Conservation (phyloP, 2,113 vertebrate genomes). For the Fulica atra region DNA sequence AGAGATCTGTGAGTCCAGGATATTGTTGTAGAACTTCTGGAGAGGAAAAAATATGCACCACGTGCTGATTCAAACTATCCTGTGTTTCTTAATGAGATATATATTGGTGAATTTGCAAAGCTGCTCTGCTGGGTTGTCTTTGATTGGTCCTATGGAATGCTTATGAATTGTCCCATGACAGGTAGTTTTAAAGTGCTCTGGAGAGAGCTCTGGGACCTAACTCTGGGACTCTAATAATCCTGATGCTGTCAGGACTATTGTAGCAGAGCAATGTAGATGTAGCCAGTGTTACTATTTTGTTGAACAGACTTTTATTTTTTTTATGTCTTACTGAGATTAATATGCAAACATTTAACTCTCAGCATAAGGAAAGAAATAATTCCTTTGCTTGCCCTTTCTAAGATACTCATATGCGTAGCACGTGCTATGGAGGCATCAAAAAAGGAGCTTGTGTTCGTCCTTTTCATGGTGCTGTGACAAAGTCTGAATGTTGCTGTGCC, state of each 20-base stretch:
- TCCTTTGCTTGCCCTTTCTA: not conserved
- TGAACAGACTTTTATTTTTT: not conserved
- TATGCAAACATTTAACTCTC: not conserved
- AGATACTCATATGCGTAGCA: constrained; percentile 83
- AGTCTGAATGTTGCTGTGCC: constrained; percentile 82
- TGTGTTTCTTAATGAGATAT: not conserved
- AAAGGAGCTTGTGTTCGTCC: constrained; percentile 74
- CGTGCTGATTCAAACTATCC: not conserved
- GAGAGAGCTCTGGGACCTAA: not conserved
- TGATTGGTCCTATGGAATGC: not conserved
- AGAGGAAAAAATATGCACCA: not conserved
- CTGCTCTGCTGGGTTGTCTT: not conserved
- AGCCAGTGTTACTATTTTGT: not conserved
- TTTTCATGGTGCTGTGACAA: constrained; percentile 79
- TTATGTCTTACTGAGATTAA: not conserved
- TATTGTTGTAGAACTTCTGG: not conserved
- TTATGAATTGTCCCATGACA: not conserved
- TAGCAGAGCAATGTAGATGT: not conserved
- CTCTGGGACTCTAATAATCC: not conserved
- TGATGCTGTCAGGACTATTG: not conserved
- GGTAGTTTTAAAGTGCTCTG: not conserved
- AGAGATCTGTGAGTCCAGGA: not conserved
- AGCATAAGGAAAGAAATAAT: not conserved
- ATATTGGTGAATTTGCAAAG: not conserved
- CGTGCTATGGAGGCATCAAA: constrained; percentile 78